phyloP scores from a whole-genome alignment of 2,888 invertebrate genomes.

The Drosophila acutilabella region DNA sequence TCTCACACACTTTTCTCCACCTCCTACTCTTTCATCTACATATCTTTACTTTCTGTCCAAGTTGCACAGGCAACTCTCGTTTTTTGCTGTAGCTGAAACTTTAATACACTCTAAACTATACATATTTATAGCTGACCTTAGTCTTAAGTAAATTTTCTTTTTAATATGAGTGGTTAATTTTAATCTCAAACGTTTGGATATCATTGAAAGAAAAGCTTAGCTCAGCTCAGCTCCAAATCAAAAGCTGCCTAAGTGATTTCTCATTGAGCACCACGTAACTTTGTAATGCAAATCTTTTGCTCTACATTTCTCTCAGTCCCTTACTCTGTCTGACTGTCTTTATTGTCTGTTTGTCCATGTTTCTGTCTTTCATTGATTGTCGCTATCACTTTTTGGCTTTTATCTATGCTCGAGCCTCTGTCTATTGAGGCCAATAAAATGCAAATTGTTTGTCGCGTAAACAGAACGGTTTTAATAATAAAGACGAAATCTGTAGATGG shows the following conservation, averaged over 20 bases:
- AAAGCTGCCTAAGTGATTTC: conserved; percentile 59
- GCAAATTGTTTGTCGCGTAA: conserved; percentile 68
- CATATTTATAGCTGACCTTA: conserved; percentile 46
- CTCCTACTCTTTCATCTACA: not conserved
- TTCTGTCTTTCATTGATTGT: conserved; percentile 56
- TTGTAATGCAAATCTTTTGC: conserved; percentile 67
- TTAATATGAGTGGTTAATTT: conserved; percentile 47
- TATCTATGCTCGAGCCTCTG: conserved; percentile 23
- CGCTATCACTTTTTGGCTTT: conserved; percentile 44
- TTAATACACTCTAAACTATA: conserved; percentile 46
- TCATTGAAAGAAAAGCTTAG: conserved; percentile 4
- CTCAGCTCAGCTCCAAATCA: conserved; percentile 17
- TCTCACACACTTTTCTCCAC: conserved; percentile 1
- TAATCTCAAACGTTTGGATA: conserved; percentile 60
- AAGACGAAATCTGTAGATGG: conserved; percentile 37
- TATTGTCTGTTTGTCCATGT: conserved; percentile 18
- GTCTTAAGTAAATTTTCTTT: conserved; percentile 1
- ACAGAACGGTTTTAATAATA: conserved; percentile 53
- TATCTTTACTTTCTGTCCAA: conserved; percentile 12
- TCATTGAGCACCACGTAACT: conserved; percentile 59
- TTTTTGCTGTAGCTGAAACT: conserved; percentile 38
- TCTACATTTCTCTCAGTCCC: not conserved
- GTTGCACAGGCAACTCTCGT: conserved; percentile 54
- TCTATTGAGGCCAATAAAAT: conserved; percentile 68
- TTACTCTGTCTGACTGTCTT: not conserved